Base-by-base conservation (phyloP, 2,888 invertebrate genomes). In the Andrena minutula region DNA sequence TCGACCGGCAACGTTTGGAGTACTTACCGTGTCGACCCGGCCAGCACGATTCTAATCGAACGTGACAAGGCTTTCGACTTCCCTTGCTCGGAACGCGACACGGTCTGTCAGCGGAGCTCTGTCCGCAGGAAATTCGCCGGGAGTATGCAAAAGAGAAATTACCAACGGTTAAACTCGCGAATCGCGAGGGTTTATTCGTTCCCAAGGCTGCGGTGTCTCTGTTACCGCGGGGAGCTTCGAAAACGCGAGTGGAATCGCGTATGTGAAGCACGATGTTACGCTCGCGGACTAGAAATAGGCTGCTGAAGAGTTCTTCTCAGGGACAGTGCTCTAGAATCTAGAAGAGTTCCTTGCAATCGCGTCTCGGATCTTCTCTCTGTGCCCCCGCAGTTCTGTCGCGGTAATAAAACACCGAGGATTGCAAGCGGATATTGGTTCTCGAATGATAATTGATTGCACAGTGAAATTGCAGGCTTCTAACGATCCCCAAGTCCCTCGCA, bases 171-270 rank as follows among this genome's bases (percentile, higher is more conserved):
- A 53, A 70, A 53, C 35, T 53, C 68, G 53, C 28, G 23, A 32
- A 10, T 20, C 35, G 10, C 20, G 16, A 41, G 16, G 16, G 78
- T 61, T 79, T 66, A 66, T 72, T 71, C 53, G 53, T 68, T 79
- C 49, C 71, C 79, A 80, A 80, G 80, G 80, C 63, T 72, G 56
- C 49, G 47, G 49, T 32, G 35, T 56, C 53, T 16, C 35, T 10
- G 41, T 61, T 66, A 8, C 58, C 58, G 49, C 60, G 61, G 30
- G 56, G 63, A 68, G 41, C 53, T 28, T 8, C 26, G 63, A 49
- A 41, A 41, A 71, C 72, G 61, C 72, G 16, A 28, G 64, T 58
- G 58, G 77, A 77, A 79, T 79, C 64, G 51, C 60, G 64, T 56
- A 63, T 32, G 56, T 47, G 41, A 70, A 79, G 66, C 58, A 28